These are phyloP conservation scores for rat (Rattus norvegicus) DNA, from an alignment of 2,113 vertebrate genomes.

Conservation along the genomic window DNA sequence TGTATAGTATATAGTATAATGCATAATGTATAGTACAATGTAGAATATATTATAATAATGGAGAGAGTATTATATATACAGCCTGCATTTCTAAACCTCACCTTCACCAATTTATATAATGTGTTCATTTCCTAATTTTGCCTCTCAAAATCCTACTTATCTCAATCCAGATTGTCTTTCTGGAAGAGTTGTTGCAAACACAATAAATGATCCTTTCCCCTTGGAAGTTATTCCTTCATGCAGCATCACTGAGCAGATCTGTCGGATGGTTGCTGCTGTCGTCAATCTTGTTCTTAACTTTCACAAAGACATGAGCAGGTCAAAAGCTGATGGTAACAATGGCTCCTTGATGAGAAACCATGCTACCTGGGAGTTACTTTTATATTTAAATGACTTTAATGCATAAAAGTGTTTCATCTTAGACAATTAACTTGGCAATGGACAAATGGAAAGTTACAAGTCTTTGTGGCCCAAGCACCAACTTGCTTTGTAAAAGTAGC, in stretches of 20 bases:
- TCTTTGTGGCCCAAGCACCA: background rate
- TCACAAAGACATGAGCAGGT: background rate
- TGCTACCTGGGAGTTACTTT: background rate
- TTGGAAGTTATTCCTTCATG: background rate
- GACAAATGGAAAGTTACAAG: background rate
- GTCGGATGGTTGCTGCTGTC: background rate
- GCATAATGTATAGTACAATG: too few relatives aligned
- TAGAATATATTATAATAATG: too few relatives aligned
- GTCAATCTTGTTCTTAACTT: background rate
- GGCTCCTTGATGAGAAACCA: background rate
- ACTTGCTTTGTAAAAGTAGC: background rate
- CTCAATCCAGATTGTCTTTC: background rate
- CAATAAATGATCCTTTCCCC: rapidly evolving
- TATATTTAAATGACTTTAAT: background rate
- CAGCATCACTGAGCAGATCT: background rate
- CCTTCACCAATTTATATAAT: background rate
- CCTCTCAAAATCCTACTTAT: background rate
- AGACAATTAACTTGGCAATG: background rate
- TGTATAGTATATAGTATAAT: too few relatives aligned
- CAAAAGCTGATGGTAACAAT: background rate
- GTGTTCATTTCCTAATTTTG: background rate
- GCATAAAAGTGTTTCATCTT: background rate
- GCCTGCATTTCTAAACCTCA: background rate
- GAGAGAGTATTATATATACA: background rate
- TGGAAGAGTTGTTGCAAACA: background rate